Base-by-base conservation (phyloP, 2,797 vertebrate genomes). In the Molossus molossus region DNA sequence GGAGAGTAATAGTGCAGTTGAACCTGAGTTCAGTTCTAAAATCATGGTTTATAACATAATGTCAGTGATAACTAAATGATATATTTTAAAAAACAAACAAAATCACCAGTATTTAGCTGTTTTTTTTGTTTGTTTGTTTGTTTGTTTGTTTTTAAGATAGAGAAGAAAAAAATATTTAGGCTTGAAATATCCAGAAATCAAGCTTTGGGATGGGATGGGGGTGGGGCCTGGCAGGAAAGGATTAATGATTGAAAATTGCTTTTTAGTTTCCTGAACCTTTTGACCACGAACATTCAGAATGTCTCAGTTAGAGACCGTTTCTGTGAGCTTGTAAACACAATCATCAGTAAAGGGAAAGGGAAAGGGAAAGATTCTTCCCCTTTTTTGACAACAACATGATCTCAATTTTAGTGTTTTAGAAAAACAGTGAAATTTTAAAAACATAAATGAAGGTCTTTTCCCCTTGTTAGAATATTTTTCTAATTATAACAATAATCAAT, bases 401-500 rank as follows among this genome's bases (percentile, higher is more conserved):
- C n/a, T 94, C 33, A 69, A 75, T 92, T 82, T 85, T 58, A 90
- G 37, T 87, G 60, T 91, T 96, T 79, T 33, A 37, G 48, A 45
- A 67, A 82, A 80, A 13, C 40, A 53, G 13, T 73, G 20, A 65
- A 5, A 53, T 29, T 87, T 92, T 94, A 9, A 85, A 87, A 92
- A 85, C n/a, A 73, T 85, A 25, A 85, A 33, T 40, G 27, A 45
- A 69, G 27, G 9, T 45, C 69, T 92, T 85, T 50, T 37, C 15
- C 70, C 21, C 29, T 55, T 85, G 14, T 93, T 86, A 96, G 87
- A 96, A 73, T 87, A 50, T 40, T 48, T 92, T 93, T 72, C 67
- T 93, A 92, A 95, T 86, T 82, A 50, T 80, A 45, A 83, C 91
- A 27, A 17, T 87, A 77, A 73, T 95, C n/a, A 70, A 37, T 40